Evolutionary conservation across 2,797 vertebrate species (phyloP).

Genomic region (Spheniscus humboldti): DNA sequence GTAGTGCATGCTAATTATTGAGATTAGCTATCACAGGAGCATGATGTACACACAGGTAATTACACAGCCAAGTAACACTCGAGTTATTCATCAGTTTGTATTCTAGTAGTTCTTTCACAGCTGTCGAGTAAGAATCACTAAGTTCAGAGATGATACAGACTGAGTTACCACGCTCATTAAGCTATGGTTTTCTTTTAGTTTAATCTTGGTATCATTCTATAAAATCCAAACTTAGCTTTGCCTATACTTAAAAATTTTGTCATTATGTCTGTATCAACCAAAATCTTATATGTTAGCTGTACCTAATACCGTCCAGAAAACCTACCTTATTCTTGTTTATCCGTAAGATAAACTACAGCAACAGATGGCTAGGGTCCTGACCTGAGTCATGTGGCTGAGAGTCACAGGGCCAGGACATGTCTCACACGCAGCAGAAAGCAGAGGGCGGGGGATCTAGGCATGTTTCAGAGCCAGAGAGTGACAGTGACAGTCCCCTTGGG

Average conservation of each 20-base stretch:
- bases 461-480: background rate
- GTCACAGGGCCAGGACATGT: background rate
- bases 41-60: background rate
- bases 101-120: background rate
- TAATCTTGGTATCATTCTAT: background rate
- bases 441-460: accelerated
- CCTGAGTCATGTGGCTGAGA: background rate
- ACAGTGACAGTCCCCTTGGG: background rate
- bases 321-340: background rate
- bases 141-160: background rate
- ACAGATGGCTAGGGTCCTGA: background rate
- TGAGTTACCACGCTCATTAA: background rate
- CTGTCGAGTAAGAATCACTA: background rate
- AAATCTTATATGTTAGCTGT: background rate
- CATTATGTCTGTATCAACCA: background rate
- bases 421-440: background rate
- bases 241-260: background rate
- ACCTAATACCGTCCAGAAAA: background rate
- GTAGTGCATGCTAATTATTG: background rate
- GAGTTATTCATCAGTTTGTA: background rate
- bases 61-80: background rate
- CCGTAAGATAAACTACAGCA: background rate
- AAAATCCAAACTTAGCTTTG: background rate
- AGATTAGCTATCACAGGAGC: background rate
- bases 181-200: background rate